phyloP scores from a whole-genome alignment of 2,888 invertebrate species.

The Pinctada fucata region DNA sequence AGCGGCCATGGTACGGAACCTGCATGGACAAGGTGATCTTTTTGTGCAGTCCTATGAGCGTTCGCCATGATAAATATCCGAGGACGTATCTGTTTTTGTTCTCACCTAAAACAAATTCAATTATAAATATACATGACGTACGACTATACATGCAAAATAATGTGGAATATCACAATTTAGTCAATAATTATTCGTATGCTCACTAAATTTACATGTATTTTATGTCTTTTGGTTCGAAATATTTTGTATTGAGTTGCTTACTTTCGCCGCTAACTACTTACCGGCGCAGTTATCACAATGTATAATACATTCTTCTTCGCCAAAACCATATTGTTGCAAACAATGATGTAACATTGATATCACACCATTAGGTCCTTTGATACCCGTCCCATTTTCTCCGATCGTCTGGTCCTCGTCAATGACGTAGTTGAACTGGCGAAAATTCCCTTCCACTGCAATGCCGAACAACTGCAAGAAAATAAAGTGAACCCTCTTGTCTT shows the following conservation, averaged over 20 bases:
- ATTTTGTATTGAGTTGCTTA: no score
- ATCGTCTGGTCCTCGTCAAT: constrained; percentile 3
- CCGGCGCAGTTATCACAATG: constrained; percentile 7
- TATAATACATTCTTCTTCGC: constrained; percentile 3
- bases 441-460: neutral
- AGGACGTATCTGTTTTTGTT: constrained; percentile 4
- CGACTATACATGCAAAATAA: no score
- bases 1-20: constrained; percentile 14
- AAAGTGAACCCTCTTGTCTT: no score
- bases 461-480: no score
- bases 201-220: no score
- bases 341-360: no score
- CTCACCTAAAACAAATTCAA: neutral
- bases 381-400: constrained; percentile 1
- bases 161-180: no score
- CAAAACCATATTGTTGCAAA: constrained; percentile 1
- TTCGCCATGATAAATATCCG: constrained; percentile 7
- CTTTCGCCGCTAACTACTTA: neutral
- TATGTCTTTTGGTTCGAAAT: no score
- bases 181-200: no score
- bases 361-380: constrained; percentile 1
- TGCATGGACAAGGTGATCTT: constrained; percentile 13
- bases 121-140: no score
- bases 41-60: constrained; percentile 6
- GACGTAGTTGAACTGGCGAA: neutral